These are phyloP conservation scores for Pectinophora gossypiella DNA, from an alignment of 1,140 invertebrate species.

Conservation along the genomic window DNA sequence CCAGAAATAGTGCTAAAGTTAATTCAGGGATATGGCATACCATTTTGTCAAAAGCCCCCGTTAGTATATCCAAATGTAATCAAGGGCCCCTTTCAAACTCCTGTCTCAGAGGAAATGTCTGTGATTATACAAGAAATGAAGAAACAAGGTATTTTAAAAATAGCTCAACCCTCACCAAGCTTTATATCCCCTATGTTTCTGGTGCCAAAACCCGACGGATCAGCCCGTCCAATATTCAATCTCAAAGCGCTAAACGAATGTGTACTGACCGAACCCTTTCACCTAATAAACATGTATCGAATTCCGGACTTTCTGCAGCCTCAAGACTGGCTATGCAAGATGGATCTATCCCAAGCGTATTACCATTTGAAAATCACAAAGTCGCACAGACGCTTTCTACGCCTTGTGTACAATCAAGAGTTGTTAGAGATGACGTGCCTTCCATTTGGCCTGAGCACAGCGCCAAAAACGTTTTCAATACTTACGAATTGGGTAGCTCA, in stretches of 20 bases:
- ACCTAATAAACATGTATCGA: constrained; percentile 26
- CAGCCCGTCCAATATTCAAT: constrained; percentile 28
- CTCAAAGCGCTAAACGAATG: constrained; percentile 22
- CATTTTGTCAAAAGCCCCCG: constrained; percentile 10
- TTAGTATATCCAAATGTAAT: constrained; percentile 6
- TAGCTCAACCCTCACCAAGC: neutral
- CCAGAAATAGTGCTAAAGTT: constrained; percentile 11
- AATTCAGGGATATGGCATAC: constrained; percentile 15
- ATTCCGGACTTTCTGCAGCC: constrained; percentile 32
- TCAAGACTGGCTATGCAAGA: too few relatives aligned
- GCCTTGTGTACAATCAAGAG: constrained; percentile 5
- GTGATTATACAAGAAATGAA: too few relatives aligned
- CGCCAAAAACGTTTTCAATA: too few relatives aligned
- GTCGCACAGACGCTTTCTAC: constrained; percentile 15
- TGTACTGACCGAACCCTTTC: constrained; percentile 21
- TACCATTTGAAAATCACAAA: constrained; percentile 43
- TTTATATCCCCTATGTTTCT: constrained; percentile 36
- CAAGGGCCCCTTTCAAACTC: constrained; percentile 7
- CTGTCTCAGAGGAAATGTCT: constrained; percentile 7
- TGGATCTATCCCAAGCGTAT: too few relatives aligned
- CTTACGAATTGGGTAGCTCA: too few relatives aligned
- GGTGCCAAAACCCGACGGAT: constrained; percentile 10
- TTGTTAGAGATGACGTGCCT: neutral
- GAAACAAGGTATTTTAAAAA: too few relatives aligned
- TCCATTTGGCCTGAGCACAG: too few relatives aligned